A percentile compares a stretch with the other conserved stretches of the same genome.
Evolutionary conservation across 2,888 invertebrate genomes (phyloP).

Genomic region (Tuta absoluta): DNA sequence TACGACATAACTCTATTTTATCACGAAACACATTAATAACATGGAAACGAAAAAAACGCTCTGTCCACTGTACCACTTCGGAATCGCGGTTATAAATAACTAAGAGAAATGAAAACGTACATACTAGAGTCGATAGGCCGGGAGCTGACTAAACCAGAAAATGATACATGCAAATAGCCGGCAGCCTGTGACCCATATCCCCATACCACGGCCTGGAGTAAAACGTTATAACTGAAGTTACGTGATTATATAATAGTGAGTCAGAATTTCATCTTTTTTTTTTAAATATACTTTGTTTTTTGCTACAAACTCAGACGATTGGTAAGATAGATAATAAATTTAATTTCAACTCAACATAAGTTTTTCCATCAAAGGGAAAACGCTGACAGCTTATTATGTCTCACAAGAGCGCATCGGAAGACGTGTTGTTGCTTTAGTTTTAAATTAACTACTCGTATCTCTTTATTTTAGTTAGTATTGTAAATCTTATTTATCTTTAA

Average conservation of each 20-base stretch:
- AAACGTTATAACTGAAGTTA: conserved; percentile 7
- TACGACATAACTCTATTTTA: conserved; percentile 13
- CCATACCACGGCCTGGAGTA: conserved; percentile 13
- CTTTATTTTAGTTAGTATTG: no score
- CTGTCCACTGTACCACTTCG: conserved; percentile 16
- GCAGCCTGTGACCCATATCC: conserved; percentile 35
- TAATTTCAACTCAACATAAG: no score
- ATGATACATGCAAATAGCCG: conserved; percentile 63
- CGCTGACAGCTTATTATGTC: no score
- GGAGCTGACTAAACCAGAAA: conserved; percentile 57
- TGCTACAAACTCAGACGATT: no score
- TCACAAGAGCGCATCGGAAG: no score
- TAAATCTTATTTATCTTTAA: no score
- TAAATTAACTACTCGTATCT: no score
- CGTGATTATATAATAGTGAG: background rate
- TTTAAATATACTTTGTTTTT: no score
- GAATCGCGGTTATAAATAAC: conserved; percentile 25
- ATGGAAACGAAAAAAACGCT: conserved; percentile 1
- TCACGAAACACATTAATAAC: conserved; percentile 19
- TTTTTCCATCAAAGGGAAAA: no score
- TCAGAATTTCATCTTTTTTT: no score
- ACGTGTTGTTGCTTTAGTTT: no score
- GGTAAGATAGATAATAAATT: no score
- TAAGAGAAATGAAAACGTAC: conserved; percentile 26
- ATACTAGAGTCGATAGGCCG: conserved; percentile 29